Evolutionary conservation across 2,113 vertebrate species (phyloP).

Genomic region (Sisor rabdophorus): DNA sequence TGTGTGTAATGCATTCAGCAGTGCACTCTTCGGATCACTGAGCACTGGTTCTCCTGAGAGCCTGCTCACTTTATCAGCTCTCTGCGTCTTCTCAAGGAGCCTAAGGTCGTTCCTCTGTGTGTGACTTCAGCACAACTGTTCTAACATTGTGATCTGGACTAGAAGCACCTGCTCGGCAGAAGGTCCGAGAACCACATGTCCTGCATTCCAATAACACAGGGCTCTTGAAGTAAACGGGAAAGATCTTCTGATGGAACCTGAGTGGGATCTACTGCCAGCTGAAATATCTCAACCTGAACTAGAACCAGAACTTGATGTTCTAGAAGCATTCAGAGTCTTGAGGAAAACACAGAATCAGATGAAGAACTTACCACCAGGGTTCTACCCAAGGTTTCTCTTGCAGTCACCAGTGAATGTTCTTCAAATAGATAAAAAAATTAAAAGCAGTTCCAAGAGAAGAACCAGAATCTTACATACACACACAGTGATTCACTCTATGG

Average conservation of each 20-base stretch:
- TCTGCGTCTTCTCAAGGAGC: not conserved
- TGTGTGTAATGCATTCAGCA: slow-evolving; percentile 22
- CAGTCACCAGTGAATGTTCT: not conserved
- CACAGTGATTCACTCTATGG: too few relatives aligned
- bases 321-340: not conserved
- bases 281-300: not conserved
- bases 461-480: too few relatives aligned
- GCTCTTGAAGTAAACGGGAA: not conserved
- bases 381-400: not conserved
- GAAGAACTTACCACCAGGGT: not conserved
- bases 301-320: not conserved
- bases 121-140: slow-evolving; percentile 9
- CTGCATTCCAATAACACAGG: slow-evolving; percentile 1
- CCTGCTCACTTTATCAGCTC: slow-evolving; percentile 11
- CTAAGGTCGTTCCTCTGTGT: slow-evolving; percentile 4
- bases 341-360: not conserved
- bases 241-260: not conserved
- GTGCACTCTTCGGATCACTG: slow-evolving; percentile 18
- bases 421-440: too few relatives aligned
- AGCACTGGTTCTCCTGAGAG: not conserved
- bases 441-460: too few relatives aligned
- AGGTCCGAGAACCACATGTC: not conserved
- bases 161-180: slow-evolving; percentile 16
- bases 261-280: not conserved
- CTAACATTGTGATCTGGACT: not conserved